Percentiles rank a stretch among this genome's conserved stretches.
phyloP scores from a whole-genome alignment of 2,113 vertebrate genomes.

The Amphiprion ocellaris region DNA sequence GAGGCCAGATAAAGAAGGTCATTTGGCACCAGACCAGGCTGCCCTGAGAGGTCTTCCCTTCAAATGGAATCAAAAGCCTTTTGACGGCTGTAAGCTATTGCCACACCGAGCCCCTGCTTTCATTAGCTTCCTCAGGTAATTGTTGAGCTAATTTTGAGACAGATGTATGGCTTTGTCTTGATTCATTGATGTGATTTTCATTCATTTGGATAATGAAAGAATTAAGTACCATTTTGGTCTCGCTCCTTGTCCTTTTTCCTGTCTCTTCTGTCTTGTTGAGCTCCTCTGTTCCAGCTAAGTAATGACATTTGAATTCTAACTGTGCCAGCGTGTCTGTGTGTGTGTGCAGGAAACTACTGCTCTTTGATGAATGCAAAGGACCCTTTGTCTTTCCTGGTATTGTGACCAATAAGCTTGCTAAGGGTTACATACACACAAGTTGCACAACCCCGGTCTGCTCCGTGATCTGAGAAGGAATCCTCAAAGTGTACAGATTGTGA shows the following conservation, averaged over 20 bases:
- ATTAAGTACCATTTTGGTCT: slow-evolving; percentile 65
- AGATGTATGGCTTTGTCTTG: slow-evolving; percentile 63
- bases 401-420: slow-evolving; percentile 52
- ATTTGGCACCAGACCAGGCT: slow-evolving; percentile 60
- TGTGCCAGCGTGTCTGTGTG: not conserved
- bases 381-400: slow-evolving; percentile 68
- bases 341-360: slow-evolving; percentile 58
- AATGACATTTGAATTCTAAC: slow-evolving; percentile 79
- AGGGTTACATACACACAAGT: slow-evolving; percentile 35
- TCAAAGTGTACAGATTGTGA: slow-evolving; percentile 34
- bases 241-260: slow-evolving; percentile 30
- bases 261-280: slow-evolving; percentile 52
- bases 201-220: slow-evolving; percentile 83
- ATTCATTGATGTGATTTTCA: slow-evolving; percentile 70
- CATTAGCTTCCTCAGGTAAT: slow-evolving; percentile 69
- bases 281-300: slow-evolving; percentile 64
- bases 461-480: slow-evolving; percentile 28
- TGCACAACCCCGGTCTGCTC: not conserved
- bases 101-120: slow-evolving; percentile 52
- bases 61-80: slow-evolving; percentile 68
- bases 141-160: slow-evolving; percentile 74
- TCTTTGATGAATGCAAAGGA: slow-evolving; percentile 58
- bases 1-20: slow-evolving; percentile 70
- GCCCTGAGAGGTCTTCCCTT: slow-evolving; percentile 47
- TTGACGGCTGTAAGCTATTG: slow-evolving; percentile 30